phyloP scores from a whole-genome alignment of 2,888 invertebrate genomes.

The Agrotis exclamationis region DNA sequence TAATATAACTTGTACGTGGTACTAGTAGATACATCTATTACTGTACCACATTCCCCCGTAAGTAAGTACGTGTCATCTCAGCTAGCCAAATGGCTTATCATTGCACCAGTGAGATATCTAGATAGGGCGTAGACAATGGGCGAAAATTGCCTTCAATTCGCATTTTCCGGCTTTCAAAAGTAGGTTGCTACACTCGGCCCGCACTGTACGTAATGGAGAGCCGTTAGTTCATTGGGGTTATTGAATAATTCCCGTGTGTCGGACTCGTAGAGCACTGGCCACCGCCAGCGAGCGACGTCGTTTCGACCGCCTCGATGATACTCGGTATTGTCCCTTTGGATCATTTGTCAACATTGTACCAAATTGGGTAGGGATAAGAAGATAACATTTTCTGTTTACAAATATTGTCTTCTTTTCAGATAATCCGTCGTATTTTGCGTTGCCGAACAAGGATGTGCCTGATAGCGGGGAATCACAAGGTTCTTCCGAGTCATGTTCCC shows the following conservation, averaged over 20 bases:
- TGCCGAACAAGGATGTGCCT: slow-evolving; percentile 89
- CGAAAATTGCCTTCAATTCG: slow-evolving; percentile 90
- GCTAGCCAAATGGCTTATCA: slow-evolving; percentile 58
- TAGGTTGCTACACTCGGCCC: slow-evolving; percentile 86
- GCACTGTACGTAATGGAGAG: slow-evolving; percentile 86
- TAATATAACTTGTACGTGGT: slow-evolving; percentile 13
- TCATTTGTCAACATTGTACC: slow-evolving; percentile 20
- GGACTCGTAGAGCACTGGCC: slow-evolving; percentile 72
- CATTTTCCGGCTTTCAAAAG: slow-evolving; percentile 89
- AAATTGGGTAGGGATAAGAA: background rate
- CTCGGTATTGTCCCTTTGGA: slow-evolving; percentile 70
- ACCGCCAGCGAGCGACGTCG: slow-evolving; percentile 69
- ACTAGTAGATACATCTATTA: slow-evolving; percentile 20
- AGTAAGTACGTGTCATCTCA: slow-evolving; percentile 32
- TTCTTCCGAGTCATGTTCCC: slow-evolving; percentile 92
- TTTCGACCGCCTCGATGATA: slow-evolving; percentile 68
- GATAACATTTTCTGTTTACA: slow-evolving; percentile 24
- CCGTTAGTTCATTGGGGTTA: slow-evolving; percentile 89
- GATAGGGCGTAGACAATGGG: slow-evolving; percentile 80
- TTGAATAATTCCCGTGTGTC: slow-evolving; percentile 88
- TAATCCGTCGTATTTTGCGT: slow-evolving; percentile 95
- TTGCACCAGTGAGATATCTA: slow-evolving; percentile 65
- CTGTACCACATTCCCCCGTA: slow-evolving; percentile 27
- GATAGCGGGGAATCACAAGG: slow-evolving; percentile 76
- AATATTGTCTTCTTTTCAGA: slow-evolving; percentile 89